Base-by-base conservation (phyloP, 1,140 invertebrate species). In the Drosophila nigromelanica region DNA sequence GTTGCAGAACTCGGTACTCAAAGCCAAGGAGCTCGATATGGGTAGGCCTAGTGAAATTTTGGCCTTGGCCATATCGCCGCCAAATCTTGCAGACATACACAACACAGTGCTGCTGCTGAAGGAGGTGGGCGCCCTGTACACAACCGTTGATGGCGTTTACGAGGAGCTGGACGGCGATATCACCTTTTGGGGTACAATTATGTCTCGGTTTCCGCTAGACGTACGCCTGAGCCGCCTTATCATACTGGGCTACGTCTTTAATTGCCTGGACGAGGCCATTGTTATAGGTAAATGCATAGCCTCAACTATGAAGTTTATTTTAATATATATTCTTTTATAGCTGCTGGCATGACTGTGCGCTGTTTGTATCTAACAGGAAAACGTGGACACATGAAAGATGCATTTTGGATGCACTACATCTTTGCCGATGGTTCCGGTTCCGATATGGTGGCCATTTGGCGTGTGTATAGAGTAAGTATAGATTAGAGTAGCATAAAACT, bases 221-320 rank as follows among this genome's bases (percentile, higher is more conserved):
- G 95, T 98, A 11, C 94, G 94, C 43, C 89, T 98, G 4, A 94
- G 96, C 10, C 98, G 98, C 87, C 92, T 99, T 0, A 96, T 99
- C 40, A 93, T 98, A 42, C 92, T 99, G 0, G 98, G 98, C 1
- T 95, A 98, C 91, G 94, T 97, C 12, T 99, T 97, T 86, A 97
- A 96, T 60, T 94, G 97, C 39, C 90, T 99, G 0, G 94, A 97
- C 27, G 98, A 98, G 71, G 93, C 95, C 8, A 94, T 99, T 35
- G 96, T 98, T 56, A 98, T 99, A 90, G 97, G 96, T 97, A 91
- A 92, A 73, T 35, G n/a, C 0, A 47, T 30, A 5, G n/a, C n/a
- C n/a, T 7, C 14, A 7, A 30, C 10, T 5, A 4, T 18, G 14
- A 14, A 15, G 1, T 2, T 14, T 8, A 12, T 15, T 52, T 52